Base-by-base conservation (phyloP, 2,113 vertebrate genomes). In the Miniopterus natalensis region DNA sequence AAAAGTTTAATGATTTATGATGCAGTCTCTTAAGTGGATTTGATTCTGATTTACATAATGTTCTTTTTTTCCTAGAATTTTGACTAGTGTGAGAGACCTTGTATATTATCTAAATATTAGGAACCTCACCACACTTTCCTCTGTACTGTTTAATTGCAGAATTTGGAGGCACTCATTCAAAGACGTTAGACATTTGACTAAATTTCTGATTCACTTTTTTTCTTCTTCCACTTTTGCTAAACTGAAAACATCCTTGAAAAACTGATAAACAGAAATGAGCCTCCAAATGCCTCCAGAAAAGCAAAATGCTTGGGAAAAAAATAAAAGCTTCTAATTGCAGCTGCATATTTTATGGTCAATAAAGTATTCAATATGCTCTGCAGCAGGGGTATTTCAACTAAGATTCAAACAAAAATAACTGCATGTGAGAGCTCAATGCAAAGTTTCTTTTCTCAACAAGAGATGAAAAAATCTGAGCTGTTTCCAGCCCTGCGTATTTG, bases 261-360 rank as follows among this genome's bases (percentile, higher is more conserved):
- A 61, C 87, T 92, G 84, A 92, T 94, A 79, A 90, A 85, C 47
- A 90, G 66, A 31, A 94, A 92, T 78, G 78, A 92, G 71, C 25
- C 79, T 93, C 53, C 80, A 89, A 96, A 95, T 93, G 94, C 79
- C 53, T 92, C 75, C 25, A 95, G 84, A 95, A 95, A 95, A 61
- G 31, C 90, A 97, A 94, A 93, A 90, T 95, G 57, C 61, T 96
- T 78, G 36, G 59, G 36, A 36, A 53, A 40, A 88, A 59, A 63
- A 83, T 6, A 63, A 61, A 40, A 92, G 42, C 8, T 29, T 95
- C 45, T 96, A 97, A 97, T 97, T 97, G 92, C 96, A 61, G 23
- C 73, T 71, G 65, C 92, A 88, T 94, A 96, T 96, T 97, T 98
- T 98, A 97, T 95, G 97, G 97, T 96, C 96, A 94, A 95, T 98